phyloP scores from a whole-genome alignment of 2,797 vertebrate species.

The Microctenopoma stevenorrisi region DNA sequence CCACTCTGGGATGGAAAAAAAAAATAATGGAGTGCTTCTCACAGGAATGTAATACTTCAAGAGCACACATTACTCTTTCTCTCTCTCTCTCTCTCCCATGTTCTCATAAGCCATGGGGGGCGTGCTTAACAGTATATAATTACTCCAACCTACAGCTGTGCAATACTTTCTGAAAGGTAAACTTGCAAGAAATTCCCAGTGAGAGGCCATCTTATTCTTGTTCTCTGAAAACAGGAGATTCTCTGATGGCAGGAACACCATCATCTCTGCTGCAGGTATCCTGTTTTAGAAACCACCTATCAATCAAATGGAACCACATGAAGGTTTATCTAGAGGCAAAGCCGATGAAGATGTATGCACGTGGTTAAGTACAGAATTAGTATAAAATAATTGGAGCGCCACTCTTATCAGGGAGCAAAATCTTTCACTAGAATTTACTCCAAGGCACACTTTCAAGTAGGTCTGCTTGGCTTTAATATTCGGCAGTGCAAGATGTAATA shows the following conservation, averaged over 20 bases:
- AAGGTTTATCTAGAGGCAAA: constrained; percentile 69
- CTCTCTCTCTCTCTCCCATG: constrained; percentile 38
- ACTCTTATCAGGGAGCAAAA: constrained; percentile 7
- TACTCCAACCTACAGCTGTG: constrained; percentile 69
- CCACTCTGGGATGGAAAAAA: constrained; percentile 57
- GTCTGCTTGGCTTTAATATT: constrained; percentile 3
- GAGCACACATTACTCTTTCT: constrained; percentile 57
- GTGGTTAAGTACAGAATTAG: constrained; percentile 62
- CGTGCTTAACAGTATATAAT: constrained; percentile 72
- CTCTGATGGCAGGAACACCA: constrained; percentile 69
- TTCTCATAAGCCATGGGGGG: constrained; percentile 63
- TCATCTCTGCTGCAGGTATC: constrained; percentile 66
- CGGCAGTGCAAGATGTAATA: background rate
- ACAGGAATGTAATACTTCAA: constrained; percentile 76
- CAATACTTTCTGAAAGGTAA: constrained; percentile 65
- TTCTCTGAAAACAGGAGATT: constrained; percentile 61
- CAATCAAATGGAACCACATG: constrained; percentile 58
- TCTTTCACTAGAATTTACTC: constrained; percentile 12
- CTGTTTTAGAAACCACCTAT: constrained; percentile 66
- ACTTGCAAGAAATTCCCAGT: constrained; percentile 64
- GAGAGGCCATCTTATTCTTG: constrained; percentile 68
- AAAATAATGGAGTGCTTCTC: constrained; percentile 62
- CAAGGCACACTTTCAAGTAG: constrained; percentile 3
- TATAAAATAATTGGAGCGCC: constrained; percentile 50
- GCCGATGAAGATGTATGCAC: constrained; percentile 56